A percentile compares a stretch with the other conserved stretches of the same genome.
These are phyloP conservation scores for Drosophila guanche DNA, from an alignment of 1,140 invertebrate genomes.

Conservation along the genomic window DNA sequence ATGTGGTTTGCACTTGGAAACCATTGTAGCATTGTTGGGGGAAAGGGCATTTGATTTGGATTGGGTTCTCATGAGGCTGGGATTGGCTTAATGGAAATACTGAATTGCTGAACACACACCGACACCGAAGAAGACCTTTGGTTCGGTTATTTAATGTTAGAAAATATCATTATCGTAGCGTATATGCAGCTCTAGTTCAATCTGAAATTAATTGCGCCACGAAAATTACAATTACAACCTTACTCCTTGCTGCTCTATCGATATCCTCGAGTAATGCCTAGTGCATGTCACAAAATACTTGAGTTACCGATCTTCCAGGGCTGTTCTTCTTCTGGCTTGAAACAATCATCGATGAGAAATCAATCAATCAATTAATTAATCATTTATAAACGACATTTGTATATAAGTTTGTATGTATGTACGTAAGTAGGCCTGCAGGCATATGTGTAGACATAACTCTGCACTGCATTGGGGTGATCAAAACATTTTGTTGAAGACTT, in stretches of 20 bases:
- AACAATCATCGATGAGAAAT: constrained; percentile 9
- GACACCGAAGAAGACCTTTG: constrained; percentile 51
- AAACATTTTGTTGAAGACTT: constrained; percentile 68
- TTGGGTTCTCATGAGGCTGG: constrained; percentile 12
- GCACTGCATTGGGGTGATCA: constrained; percentile 38
- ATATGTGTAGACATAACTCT: constrained; percentile 31
- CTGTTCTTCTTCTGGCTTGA: too few species aligned
- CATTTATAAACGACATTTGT: constrained; percentile 7
- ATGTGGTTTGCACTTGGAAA: constrained; percentile 52
- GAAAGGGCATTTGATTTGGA: neutral
- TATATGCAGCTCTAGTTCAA: constrained; percentile 4
- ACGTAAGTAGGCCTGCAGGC: constrained; percentile 36
- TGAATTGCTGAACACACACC: constrained; percentile 77
- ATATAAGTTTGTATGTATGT: constrained; percentile 8
- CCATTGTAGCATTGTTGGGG: constrained; percentile 45
- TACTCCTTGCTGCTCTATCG: neutral
- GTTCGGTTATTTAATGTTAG: constrained; percentile 31
- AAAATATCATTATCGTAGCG: constrained; percentile 28
- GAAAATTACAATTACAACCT: constrained; percentile 47
- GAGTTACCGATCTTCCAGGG: neutral
- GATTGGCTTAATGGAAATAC: constrained; percentile 80
- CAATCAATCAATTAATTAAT: constrained; percentile 16
- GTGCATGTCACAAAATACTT: constrained; percentile 44
- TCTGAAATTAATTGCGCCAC: constrained; percentile 56
- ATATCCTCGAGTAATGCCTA: constrained; percentile 34